A percentile compares a stretch with the other conserved stretches of the same genome.
phyloP scores from a whole-genome alignment of 2,888 invertebrate species.

The Mesorhabditis sp. region DNA sequence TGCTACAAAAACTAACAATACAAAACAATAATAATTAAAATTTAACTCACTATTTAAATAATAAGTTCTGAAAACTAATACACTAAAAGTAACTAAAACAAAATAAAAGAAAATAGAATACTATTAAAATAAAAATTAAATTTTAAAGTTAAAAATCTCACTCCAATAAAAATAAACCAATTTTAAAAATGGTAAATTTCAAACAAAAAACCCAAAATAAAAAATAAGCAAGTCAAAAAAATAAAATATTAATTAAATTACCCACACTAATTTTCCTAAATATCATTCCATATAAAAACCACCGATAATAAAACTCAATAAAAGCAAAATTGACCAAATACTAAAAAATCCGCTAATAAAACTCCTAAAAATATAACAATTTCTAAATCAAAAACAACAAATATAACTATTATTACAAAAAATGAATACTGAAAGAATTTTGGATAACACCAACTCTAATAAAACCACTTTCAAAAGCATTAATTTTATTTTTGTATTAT shows the following conservation, averaged over 20 bases:
- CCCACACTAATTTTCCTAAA: slow-evolving; percentile 41
- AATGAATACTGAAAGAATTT: slow-evolving; percentile 43
- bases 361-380: slow-evolving; percentile 40
- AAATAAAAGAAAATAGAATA: slow-evolving; percentile 43
- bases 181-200: slow-evolving; percentile 56
- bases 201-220: slow-evolving; percentile 22
- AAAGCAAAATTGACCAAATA: slow-evolving; percentile 30
- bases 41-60: slow-evolving; percentile 37
- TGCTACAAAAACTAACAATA: slow-evolving; percentile 37
- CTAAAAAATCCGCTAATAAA: slow-evolving; percentile 31
- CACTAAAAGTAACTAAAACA: slow-evolving; percentile 37
- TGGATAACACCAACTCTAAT: slow-evolving; percentile 38
- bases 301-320: slow-evolving; percentile 37
- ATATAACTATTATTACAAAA: slow-evolving; percentile 41
- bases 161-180: slow-evolving; percentile 65
- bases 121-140: slow-evolving; percentile 45
- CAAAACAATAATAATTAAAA: slow-evolving; percentile 43
- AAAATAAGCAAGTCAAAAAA: slow-evolving; percentile 36
- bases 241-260: slow-evolving; percentile 44
- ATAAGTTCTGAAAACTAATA: slow-evolving; percentile 38
- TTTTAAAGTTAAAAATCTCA: slow-evolving; percentile 39
- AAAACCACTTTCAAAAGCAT: slow-evolving; percentile 39
- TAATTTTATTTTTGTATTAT: slow-evolving; percentile 29
- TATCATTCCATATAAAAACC: slow-evolving; percentile 45
- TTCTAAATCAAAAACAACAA: slow-evolving; percentile 41